A percentile compares a stretch with the other conserved stretches of the same genome.
Evolutionary conservation across 2,797 vertebrate genomes (phyloP).

Genomic region (Alosa sapidissima): DNA sequence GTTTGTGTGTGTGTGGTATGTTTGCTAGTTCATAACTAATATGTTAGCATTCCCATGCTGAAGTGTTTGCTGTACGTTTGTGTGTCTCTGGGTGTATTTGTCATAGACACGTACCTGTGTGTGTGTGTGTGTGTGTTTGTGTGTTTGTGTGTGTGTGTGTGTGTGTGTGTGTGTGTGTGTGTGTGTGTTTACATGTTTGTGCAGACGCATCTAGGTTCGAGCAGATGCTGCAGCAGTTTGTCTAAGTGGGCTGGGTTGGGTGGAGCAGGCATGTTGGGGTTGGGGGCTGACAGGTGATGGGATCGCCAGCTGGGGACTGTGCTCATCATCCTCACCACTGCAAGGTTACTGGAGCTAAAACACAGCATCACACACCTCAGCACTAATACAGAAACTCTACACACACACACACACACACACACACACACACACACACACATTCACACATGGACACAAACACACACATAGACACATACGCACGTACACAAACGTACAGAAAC

Average conservation of each 20-base stretch:
- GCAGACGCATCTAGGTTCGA: too few relatives aligned
- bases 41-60: background rate
- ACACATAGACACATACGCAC: background rate
- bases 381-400: background rate
- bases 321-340: background rate
- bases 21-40: background rate
- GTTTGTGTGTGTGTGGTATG: too few relatives aligned
- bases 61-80: background rate
- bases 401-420: background rate
- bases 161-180: background rate
- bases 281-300: constrained; percentile 65
- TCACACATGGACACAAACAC: background rate
- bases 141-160: constrained; percentile 3
- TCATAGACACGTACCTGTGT: background rate
- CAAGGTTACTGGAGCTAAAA: constrained; percentile 71
- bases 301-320: constrained; percentile 68
- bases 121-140: constrained; percentile 9
- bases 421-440: background rate
- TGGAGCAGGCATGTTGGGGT: constrained; percentile 60
- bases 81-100: background rate
- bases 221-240: background rate
- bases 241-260: background rate
- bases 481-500: background rate
- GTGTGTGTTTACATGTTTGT: background rate
- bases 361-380: constrained; percentile 58